Percentiles rank a stretch among this genome's conserved stretches.
These are phyloP conservation scores for Parasteatoda lunata DNA, from an alignment of 2,888 invertebrate genomes.

Conservation along the genomic window DNA sequence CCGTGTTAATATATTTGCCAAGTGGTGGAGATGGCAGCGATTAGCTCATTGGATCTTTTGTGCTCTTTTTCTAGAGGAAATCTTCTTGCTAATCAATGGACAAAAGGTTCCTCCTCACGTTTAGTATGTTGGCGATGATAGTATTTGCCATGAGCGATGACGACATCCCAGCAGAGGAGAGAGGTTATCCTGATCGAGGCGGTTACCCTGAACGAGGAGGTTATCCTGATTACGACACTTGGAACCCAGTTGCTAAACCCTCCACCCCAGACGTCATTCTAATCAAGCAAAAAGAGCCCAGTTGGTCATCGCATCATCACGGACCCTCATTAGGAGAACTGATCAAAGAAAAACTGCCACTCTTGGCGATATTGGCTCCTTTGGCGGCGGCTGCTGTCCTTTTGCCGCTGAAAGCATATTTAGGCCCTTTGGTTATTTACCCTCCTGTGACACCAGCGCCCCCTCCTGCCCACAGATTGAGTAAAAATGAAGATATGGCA, in stretches of 20 bases:
- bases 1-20: too few species aligned
- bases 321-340: constrained; percentile 17
- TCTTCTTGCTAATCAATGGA: neutral
- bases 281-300: constrained; percentile 53
- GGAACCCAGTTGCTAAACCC: constrained; percentile 48
- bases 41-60: constrained; percentile 55
- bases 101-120: constrained; percentile 20
- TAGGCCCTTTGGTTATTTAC: constrained; percentile 44
- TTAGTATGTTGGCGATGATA: constrained; percentile 16
- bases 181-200: neutral
- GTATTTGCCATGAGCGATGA: constrained; percentile 6
- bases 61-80: constrained; percentile 57
- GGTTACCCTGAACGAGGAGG: constrained; percentile 39
- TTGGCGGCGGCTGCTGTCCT: constrained; percentile 39
- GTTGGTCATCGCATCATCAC: constrained; percentile 8
- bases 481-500: constrained; percentile 6
- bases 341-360: constrained; percentile 52
- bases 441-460: constrained; percentile 40
- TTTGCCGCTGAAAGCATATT: constrained; percentile 49
- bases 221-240: constrained; percentile 46
- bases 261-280: constrained; percentile 60
- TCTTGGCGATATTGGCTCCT: constrained; percentile 49
- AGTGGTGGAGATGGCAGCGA: neutral
- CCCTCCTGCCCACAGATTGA: constrained; percentile 25
- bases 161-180: neutral